Percentiles rank a stretch among this genome's conserved stretches.
These are phyloP conservation scores for Sciurus niger DNA, from an alignment of 2,113 vertebrate species.

Conservation along the genomic window DNA sequence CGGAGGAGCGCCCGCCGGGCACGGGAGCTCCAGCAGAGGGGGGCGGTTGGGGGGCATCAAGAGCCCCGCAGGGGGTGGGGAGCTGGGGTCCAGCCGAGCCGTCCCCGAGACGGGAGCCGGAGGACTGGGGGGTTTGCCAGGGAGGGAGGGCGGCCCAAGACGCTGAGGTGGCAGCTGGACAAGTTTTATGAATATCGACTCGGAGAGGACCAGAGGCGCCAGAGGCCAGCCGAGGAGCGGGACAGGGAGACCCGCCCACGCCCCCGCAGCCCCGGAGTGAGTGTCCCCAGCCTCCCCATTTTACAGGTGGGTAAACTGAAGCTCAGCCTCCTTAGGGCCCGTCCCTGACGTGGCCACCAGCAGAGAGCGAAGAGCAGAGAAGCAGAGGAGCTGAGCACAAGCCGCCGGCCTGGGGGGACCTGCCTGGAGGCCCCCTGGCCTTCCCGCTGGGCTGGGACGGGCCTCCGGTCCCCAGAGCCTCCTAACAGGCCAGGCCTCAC, in stretches of 20 bases:
- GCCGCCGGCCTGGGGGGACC: background rate
- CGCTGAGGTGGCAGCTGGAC: background rate
- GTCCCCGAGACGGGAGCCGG: background rate
- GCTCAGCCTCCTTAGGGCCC: too few species aligned
- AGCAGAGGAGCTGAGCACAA: too few species aligned
- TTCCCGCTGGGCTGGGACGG: background rate
- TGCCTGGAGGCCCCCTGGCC: background rate
- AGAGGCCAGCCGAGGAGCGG: background rate
- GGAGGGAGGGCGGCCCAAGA: background rate
- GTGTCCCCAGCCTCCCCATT: background rate
- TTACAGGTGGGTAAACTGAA: background rate
- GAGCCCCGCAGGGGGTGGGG: background rate
- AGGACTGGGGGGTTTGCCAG: background rate
- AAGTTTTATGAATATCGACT: background rate
- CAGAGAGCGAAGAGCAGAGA: background rate
- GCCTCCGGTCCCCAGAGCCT: too few species aligned
- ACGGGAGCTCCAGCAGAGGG: too few species aligned
- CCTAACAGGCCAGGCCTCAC: fast-evolving
- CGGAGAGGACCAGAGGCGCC: background rate
- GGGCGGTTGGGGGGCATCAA: background rate
- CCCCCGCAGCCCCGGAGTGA: background rate
- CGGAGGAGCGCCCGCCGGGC: background rate
- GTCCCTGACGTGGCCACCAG: too few species aligned
- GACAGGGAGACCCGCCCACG: background rate
- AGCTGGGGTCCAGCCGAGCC: slow-evolving; percentile 9